Conservation (phyloP, 2,797 vertebrate species). For the Labeo calbasu region DNA sequence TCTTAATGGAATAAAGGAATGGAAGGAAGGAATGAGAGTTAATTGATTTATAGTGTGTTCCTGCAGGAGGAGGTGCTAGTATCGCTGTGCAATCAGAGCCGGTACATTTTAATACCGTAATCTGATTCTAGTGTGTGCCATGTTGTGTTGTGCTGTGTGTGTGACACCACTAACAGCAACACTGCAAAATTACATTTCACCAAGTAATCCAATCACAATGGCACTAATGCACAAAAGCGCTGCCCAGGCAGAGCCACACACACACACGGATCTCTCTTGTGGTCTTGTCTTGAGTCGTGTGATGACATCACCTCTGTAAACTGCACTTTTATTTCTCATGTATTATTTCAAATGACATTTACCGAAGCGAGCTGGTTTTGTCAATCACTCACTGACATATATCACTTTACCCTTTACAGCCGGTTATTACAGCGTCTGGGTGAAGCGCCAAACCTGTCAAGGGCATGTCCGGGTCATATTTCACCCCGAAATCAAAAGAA, state of each 20-base stretch:
- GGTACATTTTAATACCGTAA: slow-evolving; percentile 9
- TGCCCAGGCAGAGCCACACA: slow-evolving; percentile 7
- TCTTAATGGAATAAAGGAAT: slow-evolving; percentile 16
- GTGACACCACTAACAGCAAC: slow-evolving; percentile 34
- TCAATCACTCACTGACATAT: neutral
- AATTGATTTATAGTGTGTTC: slow-evolving; percentile 38
- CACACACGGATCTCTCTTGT: no score
- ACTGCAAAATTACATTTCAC: slow-evolving; percentile 28
- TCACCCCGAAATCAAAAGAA: neutral
- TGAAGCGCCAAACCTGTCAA: neutral
- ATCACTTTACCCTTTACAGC: neutral
- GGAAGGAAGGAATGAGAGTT: slow-evolving; percentile 22
- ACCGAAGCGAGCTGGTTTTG: neutral
- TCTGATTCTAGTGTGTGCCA: slow-evolving; percentile 30
- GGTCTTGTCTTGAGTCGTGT: neutral
- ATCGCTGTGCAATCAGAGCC: slow-evolving; percentile 32
- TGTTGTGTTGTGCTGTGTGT: neutral
- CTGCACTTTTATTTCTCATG: neutral
- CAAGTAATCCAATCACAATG: slow-evolving; percentile 31
- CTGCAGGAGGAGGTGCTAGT: slow-evolving; percentile 6
- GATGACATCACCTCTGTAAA: slow-evolving; percentile 27
- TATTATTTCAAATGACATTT: slow-evolving; percentile 27
- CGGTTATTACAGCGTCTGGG: neutral
- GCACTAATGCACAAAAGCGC: slow-evolving; percentile 26
- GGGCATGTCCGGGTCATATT: neutral